Conservation (phyloP, 2,797 vertebrate species). For the Threskiornis aethiopicus region DNA sequence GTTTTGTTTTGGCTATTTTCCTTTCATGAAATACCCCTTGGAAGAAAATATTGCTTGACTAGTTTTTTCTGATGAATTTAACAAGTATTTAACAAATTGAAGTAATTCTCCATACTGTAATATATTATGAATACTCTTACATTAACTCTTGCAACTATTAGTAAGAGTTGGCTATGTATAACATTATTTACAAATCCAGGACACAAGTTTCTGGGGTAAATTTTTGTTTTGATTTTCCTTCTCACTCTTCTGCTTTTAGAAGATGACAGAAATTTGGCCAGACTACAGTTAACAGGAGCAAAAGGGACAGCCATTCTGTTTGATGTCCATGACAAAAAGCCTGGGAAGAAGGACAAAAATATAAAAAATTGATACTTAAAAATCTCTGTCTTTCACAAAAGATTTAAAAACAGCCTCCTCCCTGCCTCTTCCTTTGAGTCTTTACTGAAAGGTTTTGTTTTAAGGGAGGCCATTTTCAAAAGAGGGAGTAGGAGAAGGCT, state of each 20-base stretch:
- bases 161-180: accelerated
- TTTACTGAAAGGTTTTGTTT: background rate
- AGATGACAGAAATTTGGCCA: background rate
- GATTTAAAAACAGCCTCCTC: background rate
- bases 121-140: background rate
- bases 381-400: background rate
- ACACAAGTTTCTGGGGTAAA: background rate
- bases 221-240: background rate
- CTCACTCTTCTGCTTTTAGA: background rate
- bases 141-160: background rate
- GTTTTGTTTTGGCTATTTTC: background rate
- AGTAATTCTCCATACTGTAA: background rate
- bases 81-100: background rate
- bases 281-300: background rate
- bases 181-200: background rate
- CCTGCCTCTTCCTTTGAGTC: background rate
- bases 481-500: background rate
- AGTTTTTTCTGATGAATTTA: background rate
- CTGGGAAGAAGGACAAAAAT: background rate
- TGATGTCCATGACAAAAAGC: background rate
- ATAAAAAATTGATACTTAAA: background rate
- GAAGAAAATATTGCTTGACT: background rate
- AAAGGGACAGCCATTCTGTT: background rate
- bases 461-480: background rate
- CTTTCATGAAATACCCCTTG: background rate